Conservation (phyloP, 2,113 vertebrate species). For the human region DNA sequence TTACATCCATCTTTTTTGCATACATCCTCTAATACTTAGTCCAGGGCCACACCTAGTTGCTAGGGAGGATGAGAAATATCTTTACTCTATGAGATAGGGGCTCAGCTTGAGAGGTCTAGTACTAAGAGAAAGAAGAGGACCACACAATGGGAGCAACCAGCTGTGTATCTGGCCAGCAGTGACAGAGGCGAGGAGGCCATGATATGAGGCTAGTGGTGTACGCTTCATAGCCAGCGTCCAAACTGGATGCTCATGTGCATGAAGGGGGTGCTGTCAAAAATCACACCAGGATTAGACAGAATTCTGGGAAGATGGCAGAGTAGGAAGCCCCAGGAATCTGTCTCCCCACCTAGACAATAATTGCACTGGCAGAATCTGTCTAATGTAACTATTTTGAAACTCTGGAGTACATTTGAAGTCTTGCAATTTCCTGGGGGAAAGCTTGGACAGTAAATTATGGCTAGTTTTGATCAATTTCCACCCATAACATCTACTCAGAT, state of each 20-base stretch:
- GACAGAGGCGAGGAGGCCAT: not conserved
- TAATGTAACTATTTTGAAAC: not conserved
- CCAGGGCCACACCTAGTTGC: not conserved
- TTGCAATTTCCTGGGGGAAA: not conserved
- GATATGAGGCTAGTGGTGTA: not conserved
- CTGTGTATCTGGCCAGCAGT: not conserved
- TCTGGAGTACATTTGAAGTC: not conserved
- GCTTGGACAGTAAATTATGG: not conserved
- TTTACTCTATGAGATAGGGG: not conserved
- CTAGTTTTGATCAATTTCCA: not conserved
- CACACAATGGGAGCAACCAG: too few species aligned
- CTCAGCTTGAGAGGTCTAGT: not conserved
- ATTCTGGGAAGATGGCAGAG: not conserved
- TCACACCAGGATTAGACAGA: not conserved
- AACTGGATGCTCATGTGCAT: too few species aligned
- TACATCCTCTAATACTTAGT: not conserved
- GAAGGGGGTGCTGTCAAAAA: not conserved
- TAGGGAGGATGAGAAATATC: not conserved
- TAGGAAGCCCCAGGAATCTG: not conserved
- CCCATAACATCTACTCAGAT: not conserved
- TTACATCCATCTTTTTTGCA: not conserved
- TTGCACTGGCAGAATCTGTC: not conserved
- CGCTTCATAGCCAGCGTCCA: fast-evolving
- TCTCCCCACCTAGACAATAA: not conserved
- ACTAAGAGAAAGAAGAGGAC: not conserved